phyloP scores from a whole-genome alignment of 2,113 vertebrate species.

The Maccullochella peelii region DNA sequence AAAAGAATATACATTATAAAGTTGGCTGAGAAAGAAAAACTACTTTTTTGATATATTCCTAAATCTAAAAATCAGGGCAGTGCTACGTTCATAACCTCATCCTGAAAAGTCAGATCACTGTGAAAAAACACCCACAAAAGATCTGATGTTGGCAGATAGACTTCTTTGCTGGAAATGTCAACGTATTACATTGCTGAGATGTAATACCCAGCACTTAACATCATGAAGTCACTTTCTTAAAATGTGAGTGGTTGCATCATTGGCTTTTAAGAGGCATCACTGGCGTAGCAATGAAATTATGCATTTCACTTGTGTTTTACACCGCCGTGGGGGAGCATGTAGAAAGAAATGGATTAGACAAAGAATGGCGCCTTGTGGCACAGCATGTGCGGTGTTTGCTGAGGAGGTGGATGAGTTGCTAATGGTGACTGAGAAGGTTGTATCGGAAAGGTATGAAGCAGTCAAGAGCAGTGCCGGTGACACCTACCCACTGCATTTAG shows the following conservation, averaged over 20 bases:
- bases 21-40: background rate
- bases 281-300: background rate
- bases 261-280: background rate
- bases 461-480: constrained; percentile 30
- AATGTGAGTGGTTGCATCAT: constrained; percentile 23
- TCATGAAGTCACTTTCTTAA: constrained; percentile 19
- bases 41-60: background rate
- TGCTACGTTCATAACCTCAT: constrained; percentile 18
- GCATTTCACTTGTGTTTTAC: constrained; percentile 11
- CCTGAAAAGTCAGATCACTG: constrained; percentile 33
- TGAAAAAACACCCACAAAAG: constrained; percentile 11
- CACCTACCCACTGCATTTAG: constrained; percentile 4
- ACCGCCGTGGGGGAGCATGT: background rate
- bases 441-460: constrained; percentile 25
- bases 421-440: constrained; percentile 20
- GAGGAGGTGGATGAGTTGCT: constrained; percentile 34
- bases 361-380: constrained; percentile 9
- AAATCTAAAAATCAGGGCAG: background rate
- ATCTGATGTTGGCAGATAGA: constrained; percentile 13
- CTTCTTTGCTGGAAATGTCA: constrained; percentile 15
- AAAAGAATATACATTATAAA: background rate
- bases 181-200: background rate
- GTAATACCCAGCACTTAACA: constrained; percentile 9
- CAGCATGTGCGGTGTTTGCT: background rate
- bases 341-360: constrained; percentile 18